Percentiles rank a stretch among this genome's conserved stretches.
Evolutionary conservation across 2,797 vertebrate genomes (phyloP).

Genomic region (Vespertilio murinus): DNA sequence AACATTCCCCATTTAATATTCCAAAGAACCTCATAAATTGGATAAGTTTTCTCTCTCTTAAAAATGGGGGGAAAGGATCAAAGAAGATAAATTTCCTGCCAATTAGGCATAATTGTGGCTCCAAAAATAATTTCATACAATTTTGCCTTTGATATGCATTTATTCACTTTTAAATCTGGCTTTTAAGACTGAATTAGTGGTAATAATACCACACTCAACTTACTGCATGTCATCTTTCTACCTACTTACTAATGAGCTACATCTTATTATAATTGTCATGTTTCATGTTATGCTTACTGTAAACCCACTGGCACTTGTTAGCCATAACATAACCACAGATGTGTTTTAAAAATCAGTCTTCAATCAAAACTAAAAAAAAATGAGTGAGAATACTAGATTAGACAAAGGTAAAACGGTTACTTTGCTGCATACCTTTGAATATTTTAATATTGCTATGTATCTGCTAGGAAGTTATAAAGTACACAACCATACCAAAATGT

Average conservation of each 20-base stretch:
- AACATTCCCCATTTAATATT: background rate
- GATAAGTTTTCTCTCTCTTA: background rate
- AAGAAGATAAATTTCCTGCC: background rate
- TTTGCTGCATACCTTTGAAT: background rate
- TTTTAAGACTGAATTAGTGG: background rate
- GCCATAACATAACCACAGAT: background rate
- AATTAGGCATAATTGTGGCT: background rate
- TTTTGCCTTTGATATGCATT: background rate
- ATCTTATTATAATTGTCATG: background rate
- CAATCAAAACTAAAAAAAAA: background rate
- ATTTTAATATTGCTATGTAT: background rate
- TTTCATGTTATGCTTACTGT: background rate
- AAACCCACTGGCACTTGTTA: background rate
- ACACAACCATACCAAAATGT: background rate
- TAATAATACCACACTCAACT: background rate
- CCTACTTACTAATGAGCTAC: background rate
- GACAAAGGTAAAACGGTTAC: background rate
- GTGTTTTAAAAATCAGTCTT: background rate
- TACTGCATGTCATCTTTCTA: background rate
- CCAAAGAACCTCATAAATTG: background rate
- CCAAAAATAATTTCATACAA: background rate
- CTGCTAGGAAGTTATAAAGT: background rate
- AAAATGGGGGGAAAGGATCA: background rate
- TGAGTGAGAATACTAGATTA: background rate
- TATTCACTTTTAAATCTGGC: background rate